Conservation (phyloP, 2,113 vertebrate genomes). For the Mungos mungo region DNA sequence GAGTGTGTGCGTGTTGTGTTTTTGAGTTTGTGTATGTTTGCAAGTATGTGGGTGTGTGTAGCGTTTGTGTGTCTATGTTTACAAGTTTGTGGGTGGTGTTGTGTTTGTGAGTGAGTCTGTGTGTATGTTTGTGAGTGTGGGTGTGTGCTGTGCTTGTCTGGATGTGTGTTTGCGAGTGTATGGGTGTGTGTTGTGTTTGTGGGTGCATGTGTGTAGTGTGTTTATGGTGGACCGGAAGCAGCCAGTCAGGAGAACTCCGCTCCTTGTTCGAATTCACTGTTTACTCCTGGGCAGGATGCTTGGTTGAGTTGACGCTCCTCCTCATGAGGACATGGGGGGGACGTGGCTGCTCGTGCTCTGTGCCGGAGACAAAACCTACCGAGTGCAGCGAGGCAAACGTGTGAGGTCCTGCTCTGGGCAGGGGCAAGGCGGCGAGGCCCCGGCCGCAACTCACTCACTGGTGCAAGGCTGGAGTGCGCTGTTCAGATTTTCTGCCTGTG, state of each 20-base stretch:
- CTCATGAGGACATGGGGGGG: background rate
- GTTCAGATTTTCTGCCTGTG: too few species aligned
- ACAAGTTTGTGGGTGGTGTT: background rate
- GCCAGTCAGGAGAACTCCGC: too few species aligned
- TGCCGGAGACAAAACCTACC: background rate
- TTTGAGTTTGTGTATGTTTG: background rate
- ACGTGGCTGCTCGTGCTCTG: background rate
- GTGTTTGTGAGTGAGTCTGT: background rate
- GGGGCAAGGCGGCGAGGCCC: fast-evolving
- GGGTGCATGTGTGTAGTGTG: too few species aligned
- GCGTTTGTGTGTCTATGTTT: too few species aligned
- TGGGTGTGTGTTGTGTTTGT: background rate
- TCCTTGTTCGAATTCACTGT: too few species aligned
- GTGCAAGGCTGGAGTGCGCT: too few species aligned
- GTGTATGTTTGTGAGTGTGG: background rate
- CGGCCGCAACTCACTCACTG: fast-evolving
- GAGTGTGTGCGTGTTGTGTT: background rate
- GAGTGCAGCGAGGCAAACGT: fast-evolving
- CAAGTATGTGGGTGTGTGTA: too few species aligned
- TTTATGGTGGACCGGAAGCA: background rate
- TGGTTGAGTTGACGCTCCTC: background rate
- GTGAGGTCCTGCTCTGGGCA: background rate
- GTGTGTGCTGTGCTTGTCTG: background rate
- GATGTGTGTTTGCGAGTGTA: background rate
- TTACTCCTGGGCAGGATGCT: fast-evolving